These are phyloP conservation scores for Papilio machaon DNA, from an alignment of 1,140 invertebrate species.

Conservation along the genomic window DNA sequence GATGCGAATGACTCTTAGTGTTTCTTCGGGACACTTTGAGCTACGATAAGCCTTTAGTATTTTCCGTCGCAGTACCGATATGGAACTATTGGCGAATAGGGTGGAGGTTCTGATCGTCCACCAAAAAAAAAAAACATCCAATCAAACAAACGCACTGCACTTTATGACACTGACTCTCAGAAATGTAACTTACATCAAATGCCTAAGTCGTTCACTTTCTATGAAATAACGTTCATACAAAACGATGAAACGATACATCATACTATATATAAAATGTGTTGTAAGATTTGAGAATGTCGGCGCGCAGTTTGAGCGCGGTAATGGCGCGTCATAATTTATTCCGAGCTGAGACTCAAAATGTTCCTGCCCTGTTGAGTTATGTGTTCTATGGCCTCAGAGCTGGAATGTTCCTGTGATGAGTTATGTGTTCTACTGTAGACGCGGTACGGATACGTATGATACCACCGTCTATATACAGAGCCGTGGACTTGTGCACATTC, in stretches of 20 bases:
- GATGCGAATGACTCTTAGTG: no score
- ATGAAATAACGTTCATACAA: not conserved
- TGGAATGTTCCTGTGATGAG: conserved; percentile 28
- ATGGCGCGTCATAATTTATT: conserved; percentile 26
- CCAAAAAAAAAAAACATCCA: no score
- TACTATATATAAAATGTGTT: not conserved
- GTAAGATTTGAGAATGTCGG: conserved; percentile 19
- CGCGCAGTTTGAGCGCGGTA: not conserved
- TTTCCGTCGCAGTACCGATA: no score
- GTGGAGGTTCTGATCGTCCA: no score
- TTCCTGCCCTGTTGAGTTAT: conserved; percentile 30
- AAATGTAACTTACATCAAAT: not conserved
- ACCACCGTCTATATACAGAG: not conserved
- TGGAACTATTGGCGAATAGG: no score
- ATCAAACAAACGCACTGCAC: not conserved
- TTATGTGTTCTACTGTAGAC: conserved; percentile 9
- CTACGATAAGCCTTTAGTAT: no score
- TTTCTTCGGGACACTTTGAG: no score
- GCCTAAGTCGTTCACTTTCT: not conserved
- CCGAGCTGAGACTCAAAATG: not conserved
- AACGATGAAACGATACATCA: not conserved
- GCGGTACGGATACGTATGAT: not conserved
- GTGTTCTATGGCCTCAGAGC: not conserved
- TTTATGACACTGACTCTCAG: not conserved
- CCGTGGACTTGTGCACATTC: not conserved